These are phyloP conservation scores for Gymnothorax javanicus DNA, from an alignment of 2,797 vertebrate species.

Conservation along the genomic window DNA sequence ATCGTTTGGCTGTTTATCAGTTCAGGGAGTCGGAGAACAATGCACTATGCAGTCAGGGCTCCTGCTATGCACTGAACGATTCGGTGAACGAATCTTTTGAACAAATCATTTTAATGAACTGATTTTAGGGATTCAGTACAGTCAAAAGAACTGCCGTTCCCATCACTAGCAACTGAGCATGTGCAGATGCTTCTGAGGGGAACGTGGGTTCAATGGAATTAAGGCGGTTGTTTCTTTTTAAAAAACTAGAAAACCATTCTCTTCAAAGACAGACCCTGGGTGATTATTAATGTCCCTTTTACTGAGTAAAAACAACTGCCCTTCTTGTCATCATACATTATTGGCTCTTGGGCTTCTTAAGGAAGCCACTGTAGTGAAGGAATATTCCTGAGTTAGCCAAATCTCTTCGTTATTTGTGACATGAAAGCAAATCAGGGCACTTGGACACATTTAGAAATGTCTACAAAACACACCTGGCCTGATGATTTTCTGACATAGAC, in stretches of 20 bases:
- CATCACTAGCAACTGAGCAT: neutral
- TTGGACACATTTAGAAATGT: neutral
- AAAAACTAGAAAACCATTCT: neutral
- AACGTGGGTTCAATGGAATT: neutral
- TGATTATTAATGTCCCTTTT: neutral
- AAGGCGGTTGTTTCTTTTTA: neutral
- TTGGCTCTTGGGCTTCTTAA: neutral
- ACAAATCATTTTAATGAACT: too few species aligned
- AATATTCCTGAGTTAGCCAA: neutral
- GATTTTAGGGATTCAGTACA: too few species aligned
- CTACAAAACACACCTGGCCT: neutral
- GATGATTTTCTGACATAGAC: neutral
- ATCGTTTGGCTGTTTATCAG: too few species aligned
- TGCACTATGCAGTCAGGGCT: too few species aligned
- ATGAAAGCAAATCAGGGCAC: neutral
- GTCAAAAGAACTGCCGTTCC: too few species aligned
- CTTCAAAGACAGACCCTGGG: neutral
- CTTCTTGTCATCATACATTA: neutral
- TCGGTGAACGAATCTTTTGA: too few species aligned
- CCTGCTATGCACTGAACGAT: too few species aligned
- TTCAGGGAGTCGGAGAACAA: too few species aligned
- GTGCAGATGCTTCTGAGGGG: neutral
- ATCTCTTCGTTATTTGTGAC: neutral
- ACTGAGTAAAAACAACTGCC: neutral
- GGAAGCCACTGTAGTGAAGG: neutral